Percentiles rank a stretch among this genome's conserved stretches.
Evolutionary conservation across 2,888 invertebrate genomes (phyloP).

Genomic region (Gymnosoma rotundatum): DNA sequence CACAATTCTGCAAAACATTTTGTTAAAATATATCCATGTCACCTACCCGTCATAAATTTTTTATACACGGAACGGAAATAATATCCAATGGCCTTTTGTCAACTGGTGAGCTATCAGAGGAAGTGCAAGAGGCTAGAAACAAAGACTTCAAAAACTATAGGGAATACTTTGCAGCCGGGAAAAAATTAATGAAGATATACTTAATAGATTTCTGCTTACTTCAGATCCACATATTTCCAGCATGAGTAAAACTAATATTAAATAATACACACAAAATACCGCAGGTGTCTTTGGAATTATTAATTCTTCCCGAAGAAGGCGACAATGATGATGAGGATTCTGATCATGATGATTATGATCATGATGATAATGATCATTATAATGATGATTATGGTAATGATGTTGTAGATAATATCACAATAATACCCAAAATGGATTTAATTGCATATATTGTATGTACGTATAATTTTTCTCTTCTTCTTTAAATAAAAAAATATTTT

Average conservation of each 20-base stretch:
- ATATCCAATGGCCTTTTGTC: neutral
- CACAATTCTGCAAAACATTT: no score
- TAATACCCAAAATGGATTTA: neutral
- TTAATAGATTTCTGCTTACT: neutral
- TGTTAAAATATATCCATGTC: neutral
- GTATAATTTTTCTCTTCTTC: no score
- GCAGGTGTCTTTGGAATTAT: neutral
- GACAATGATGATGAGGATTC: neutral
- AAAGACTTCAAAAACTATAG: neutral
- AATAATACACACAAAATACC: neutral
- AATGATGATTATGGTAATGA: neutral
- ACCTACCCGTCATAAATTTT: neutral
- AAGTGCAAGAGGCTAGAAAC: neutral
- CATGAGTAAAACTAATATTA: neutral
- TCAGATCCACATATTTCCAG: neutral
- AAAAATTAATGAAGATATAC: neutral
- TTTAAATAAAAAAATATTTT: no score
- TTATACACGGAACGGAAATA: neutral
- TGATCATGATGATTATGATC: neutral
- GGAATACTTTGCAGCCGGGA: conserved; percentile 5
- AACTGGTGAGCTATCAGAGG: neutral
- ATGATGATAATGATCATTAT: neutral
- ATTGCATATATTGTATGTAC: neutral
- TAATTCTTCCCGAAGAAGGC: neutral
- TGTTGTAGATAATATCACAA: neutral